A percentile compares a stretch with the other conserved stretches of the same genome.
phyloP scores from a whole-genome alignment of 2,888 invertebrate genomes.

The Volucella inanis region DNA sequence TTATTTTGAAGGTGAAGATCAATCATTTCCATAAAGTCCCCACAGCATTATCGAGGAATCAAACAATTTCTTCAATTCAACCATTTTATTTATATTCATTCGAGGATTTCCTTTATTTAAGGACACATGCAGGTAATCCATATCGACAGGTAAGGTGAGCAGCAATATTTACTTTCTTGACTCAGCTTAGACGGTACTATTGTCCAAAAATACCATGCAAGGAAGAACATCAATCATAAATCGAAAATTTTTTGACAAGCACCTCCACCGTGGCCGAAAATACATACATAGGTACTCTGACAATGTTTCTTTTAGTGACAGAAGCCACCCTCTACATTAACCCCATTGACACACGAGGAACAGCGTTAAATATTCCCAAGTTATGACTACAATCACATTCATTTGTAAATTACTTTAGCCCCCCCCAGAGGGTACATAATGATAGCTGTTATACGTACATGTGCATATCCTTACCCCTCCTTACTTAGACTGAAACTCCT shows the following conservation, averaged over 20 bases:
- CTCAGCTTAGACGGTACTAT: not conserved
- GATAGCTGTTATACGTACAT: slow-evolving; percentile 5
- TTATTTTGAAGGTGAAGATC: not conserved
- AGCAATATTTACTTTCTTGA: slow-evolving; percentile 13
- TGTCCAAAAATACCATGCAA: slow-evolving; percentile 37
- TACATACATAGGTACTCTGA: not conserved
- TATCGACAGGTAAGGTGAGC: slow-evolving; percentile 1
- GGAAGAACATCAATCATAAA: slow-evolving; percentile 42
- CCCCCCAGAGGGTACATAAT: slow-evolving; percentile 36
- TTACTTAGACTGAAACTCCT: not conserved
- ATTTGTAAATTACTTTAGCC: slow-evolving; percentile 53
- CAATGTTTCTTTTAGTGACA: slow-evolving; percentile 26
- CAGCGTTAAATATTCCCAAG: slow-evolving; percentile 50
- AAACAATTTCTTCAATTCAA: no score
- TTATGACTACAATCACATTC: slow-evolving; percentile 58
- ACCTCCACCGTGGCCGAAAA: not conserved
- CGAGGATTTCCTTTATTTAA: not conserved
- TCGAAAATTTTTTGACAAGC: slow-evolving; percentile 32
- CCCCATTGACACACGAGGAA: not conserved
- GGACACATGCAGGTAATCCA: not conserved
- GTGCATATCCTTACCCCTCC: not conserved
- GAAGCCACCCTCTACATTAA: not conserved
- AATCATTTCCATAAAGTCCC: not conserved
- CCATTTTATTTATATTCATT: no score
- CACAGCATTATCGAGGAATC: no score